phyloP scores from a whole-genome alignment of 1,140 invertebrate species.

The Carposina sasakii region DNA sequence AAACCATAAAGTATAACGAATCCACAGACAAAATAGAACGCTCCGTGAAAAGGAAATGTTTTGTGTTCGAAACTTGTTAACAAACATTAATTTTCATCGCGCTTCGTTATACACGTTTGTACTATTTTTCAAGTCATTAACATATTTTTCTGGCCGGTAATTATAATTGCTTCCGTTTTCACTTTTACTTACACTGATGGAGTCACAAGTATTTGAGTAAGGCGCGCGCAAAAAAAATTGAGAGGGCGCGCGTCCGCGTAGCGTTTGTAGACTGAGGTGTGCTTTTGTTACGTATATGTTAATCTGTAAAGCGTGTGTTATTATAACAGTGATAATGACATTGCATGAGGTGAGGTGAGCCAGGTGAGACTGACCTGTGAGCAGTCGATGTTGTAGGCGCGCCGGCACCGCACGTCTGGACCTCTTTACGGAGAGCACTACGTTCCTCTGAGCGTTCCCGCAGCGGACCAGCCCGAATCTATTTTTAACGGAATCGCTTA shows the following conservation, averaged over 20 bases:
- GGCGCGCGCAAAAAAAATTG: no score
- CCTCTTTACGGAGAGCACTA: slow-evolving; percentile 46
- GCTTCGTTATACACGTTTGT: no score
- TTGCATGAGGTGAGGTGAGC: slow-evolving; percentile 58
- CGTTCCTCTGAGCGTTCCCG: slow-evolving; percentile 21
- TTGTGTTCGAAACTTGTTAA: slow-evolving; percentile 8
- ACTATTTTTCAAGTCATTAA: slow-evolving; percentile 10
- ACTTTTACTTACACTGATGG: background rate
- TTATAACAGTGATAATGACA: slow-evolving; percentile 67
- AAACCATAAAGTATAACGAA: no score
- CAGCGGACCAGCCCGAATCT: slow-evolving; percentile 27
- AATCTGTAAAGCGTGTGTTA: slow-evolving; percentile 39
- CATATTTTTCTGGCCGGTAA: no score
- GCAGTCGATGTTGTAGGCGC: slow-evolving; percentile 44
- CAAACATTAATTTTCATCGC: slow-evolving; percentile 8
- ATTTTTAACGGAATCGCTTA: slow-evolving; percentile 62
- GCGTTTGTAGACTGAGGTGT: background rate
- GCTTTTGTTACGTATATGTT: slow-evolving; percentile 28
- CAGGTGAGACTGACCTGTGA: slow-evolving; percentile 39
- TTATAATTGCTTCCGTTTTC: slow-evolving; percentile 6
- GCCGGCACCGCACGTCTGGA: slow-evolving; percentile 52
- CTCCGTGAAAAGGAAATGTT: slow-evolving; percentile 10
- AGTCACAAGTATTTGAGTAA: no score
- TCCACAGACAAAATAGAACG: no score
- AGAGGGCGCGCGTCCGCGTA: background rate